phyloP scores from a whole-genome alignment of 2,888 invertebrate genomes.

The Caradrina kadenii region DNA sequence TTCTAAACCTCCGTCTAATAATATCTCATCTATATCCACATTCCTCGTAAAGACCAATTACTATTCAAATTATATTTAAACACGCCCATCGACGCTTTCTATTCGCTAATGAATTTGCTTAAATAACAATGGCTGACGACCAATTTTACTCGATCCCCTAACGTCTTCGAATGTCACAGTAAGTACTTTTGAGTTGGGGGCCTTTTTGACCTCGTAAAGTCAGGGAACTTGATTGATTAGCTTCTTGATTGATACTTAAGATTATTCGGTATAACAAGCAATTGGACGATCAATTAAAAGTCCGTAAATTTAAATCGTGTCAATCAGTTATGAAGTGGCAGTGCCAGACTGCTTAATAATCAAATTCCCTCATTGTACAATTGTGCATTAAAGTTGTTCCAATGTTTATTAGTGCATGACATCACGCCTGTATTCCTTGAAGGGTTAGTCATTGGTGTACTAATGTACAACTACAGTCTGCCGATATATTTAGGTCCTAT shows the following conservation, averaged over 20 bases:
- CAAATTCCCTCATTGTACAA: background rate
- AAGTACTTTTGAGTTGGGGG: background rate
- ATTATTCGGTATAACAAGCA: background rate
- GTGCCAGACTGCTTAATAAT: background rate
- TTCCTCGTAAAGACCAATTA: conserved; percentile 57
- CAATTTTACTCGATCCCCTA: conserved; percentile 42
- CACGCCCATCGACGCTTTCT: conserved; percentile 56
- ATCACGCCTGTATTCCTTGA: too few species aligned
- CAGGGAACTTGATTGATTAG: conserved; percentile 1
- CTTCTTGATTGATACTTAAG: background rate
- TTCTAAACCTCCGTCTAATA: background rate
- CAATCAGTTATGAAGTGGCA: background rate
- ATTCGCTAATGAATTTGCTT: conserved; percentile 68
- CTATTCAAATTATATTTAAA: conserved; percentile 61
- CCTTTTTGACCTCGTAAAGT: conserved; percentile 1
- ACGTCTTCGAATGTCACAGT: conserved; percentile 8
- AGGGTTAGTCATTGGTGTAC: too few species aligned
- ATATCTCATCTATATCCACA: conserved; percentile 13
- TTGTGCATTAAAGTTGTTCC: background rate
- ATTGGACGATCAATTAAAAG: background rate
- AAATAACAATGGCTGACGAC: conserved; percentile 56
- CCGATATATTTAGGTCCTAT: too few species aligned
- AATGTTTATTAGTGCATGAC: background rate
- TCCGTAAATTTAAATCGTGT: background rate
- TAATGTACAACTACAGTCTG: too few species aligned